Conservation (phyloP, 2,888 invertebrate genomes). For the Aproaerema taeniolella region DNA sequence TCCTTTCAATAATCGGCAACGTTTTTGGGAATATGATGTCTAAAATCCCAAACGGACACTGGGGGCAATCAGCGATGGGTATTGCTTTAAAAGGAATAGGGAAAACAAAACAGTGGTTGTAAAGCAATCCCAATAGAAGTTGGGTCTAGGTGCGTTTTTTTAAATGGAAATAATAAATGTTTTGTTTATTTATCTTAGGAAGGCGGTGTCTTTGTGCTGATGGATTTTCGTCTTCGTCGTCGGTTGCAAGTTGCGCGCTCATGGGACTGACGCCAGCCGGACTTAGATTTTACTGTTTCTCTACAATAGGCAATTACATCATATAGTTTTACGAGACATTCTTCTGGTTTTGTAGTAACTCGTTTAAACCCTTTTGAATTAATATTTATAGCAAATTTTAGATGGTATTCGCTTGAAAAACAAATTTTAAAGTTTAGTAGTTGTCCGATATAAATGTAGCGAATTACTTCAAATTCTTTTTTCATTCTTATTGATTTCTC, state of each 20-base stretch:
- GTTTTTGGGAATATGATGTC: conserved; percentile 34
- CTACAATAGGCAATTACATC: not conserved
- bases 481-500: too few species aligned
- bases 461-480: too few species aligned
- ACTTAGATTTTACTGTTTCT: not conserved
- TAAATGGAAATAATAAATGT: too few species aligned
- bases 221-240: too few species aligned
- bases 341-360: too few species aligned
- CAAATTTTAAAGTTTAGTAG: too few species aligned
- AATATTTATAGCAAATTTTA: too few species aligned
- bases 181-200: too few species aligned
- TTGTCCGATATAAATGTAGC: too few species aligned
- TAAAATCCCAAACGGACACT: conserved; percentile 23
- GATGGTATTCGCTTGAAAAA: not conserved
- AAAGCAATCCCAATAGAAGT: too few species aligned
- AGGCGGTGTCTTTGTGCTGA: conserved; percentile 31
- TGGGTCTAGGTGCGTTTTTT: conserved; percentile 49
- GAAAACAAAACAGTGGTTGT: conserved; percentile 38
- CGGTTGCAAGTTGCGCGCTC: conserved; percentile 1
- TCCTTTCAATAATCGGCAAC: conserved; percentile 39
- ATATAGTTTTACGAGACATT: too few species aligned
- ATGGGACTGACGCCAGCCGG: conserved; percentile 2
- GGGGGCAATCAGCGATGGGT: conserved; percentile 37
- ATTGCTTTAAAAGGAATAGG: conserved; percentile 26
- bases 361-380: too few species aligned